A percentile compares a stretch with the other conserved stretches of the same genome.
These are phyloP conservation scores for Lepidotrigona ventralis DNA, from an alignment of 1,140 invertebrate genomes.

Conservation along the genomic window DNA sequence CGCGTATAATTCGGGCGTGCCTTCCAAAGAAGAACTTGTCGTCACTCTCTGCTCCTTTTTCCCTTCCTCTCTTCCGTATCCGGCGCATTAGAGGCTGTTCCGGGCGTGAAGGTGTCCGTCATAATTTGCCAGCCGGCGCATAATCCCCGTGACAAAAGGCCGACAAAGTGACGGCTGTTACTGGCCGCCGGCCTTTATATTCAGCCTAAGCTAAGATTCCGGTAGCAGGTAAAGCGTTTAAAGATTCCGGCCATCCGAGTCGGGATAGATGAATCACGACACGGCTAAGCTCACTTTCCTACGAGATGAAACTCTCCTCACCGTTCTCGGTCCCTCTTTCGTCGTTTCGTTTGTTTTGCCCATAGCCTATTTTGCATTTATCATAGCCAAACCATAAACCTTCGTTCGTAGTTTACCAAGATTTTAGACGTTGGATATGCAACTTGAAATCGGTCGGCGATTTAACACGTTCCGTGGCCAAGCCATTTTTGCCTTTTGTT, in stretches of 20 bases:
- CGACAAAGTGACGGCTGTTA: constrained; percentile 74
- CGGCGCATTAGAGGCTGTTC: constrained; percentile 60
- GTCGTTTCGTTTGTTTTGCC: not conserved
- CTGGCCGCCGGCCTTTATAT: constrained; percentile 65
- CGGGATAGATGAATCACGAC: constrained; percentile 54
- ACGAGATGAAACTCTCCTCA: not conserved
- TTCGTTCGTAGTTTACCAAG: too few relatives aligned
- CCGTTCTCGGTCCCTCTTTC: too few relatives aligned
- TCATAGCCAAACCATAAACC: too few relatives aligned
- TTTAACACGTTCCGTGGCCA: too few relatives aligned
- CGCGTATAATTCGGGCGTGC: constrained; percentile 37
- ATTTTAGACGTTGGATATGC: too few relatives aligned
- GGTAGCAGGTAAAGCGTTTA: constrained; percentile 70
- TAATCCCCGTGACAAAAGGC: constrained; percentile 74
- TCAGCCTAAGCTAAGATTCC: constrained; percentile 67
- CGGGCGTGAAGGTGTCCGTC: constrained; percentile 73
- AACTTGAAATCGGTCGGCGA: too few relatives aligned
- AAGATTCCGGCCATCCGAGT: constrained; percentile 53
- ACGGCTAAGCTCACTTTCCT: constrained; percentile 34
- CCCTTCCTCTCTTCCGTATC: constrained; percentile 27
- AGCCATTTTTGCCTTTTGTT: too few relatives aligned
- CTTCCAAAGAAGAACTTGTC: constrained; percentile 46
- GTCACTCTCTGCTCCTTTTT: not conserved
- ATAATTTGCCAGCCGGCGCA: constrained; percentile 74
- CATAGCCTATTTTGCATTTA: too few relatives aligned